Conservation (phyloP, 2,888 invertebrate genomes). For the Hedychridium roseum region DNA sequence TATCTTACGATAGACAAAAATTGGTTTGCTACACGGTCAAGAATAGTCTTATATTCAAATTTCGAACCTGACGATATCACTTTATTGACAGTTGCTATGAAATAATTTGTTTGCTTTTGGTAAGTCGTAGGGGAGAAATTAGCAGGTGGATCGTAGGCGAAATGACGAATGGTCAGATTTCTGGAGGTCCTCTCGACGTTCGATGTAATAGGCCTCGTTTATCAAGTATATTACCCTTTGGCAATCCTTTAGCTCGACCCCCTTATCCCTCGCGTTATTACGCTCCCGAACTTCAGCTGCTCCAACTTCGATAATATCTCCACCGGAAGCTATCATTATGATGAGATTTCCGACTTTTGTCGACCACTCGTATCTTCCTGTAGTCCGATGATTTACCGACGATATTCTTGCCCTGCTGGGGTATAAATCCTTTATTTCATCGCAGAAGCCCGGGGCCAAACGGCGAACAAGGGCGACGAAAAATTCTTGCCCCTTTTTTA, state of each 20-base stretch:
- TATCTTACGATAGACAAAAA: no score
- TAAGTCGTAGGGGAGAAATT: no score
- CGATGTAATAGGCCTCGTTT: constrained; percentile 28
- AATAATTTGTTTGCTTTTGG: no score
- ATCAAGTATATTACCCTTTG: constrained; percentile 25
- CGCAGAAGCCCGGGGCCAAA: not conserved
- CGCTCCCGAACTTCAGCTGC: constrained; percentile 14
- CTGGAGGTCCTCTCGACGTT: constrained; percentile 4
- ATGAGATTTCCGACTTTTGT: constrained; percentile 1
- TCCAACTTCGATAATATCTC: constrained; percentile 24
- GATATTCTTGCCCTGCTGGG: no score
- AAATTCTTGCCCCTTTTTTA: no score
- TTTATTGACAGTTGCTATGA: no score
- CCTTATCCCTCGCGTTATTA: constrained; percentile 7
- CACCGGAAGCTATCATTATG: constrained; percentile 3
- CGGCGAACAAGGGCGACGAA: no score
- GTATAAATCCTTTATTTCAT: not conserved
- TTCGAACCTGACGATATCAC: no score
- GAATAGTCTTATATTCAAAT: no score
- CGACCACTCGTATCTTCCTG: constrained; percentile 1
- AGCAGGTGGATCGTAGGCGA: no score
- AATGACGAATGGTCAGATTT: constrained; percentile 22
- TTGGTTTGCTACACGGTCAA: no score
- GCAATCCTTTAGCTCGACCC: constrained; percentile 13
- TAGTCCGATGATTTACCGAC: no score